These are phyloP conservation scores for Sisor rabdophorus DNA, from an alignment of 2,113 vertebrate species.

Conservation along the genomic window DNA sequence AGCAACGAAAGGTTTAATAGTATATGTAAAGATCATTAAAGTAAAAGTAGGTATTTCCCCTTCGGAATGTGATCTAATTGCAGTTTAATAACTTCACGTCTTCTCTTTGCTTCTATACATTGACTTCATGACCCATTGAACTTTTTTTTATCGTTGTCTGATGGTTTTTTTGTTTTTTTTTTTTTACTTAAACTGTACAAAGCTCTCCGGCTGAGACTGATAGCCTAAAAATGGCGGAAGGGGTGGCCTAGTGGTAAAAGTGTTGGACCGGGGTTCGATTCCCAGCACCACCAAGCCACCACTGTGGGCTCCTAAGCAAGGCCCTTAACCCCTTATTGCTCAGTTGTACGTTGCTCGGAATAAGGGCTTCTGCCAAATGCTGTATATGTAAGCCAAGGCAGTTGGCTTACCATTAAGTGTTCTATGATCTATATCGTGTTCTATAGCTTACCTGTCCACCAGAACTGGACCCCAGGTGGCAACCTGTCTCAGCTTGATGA, in stretches of 20 bases:
- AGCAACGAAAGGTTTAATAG: background rate
- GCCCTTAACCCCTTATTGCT: no score
- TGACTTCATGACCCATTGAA: background rate
- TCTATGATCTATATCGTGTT: background rate
- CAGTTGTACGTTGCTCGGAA: no score
- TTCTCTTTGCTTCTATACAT: background rate
- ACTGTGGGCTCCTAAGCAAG: no score
- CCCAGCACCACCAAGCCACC: no score
- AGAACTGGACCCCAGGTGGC: constrained; percentile 8
- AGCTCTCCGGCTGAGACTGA: background rate
- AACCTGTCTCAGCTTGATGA: background rate
- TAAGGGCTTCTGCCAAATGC: no score
- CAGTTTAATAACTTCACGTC: constrained; percentile 2
- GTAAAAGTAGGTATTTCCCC: background rate
- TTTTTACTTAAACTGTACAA: background rate
- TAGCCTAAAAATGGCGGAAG: background rate
- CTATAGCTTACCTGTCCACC: background rate
- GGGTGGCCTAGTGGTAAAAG: no score
- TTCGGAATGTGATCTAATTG: constrained; percentile 7
- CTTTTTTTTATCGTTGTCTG: background rate
- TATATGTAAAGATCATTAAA: background rate
- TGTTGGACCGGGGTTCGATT: no score
- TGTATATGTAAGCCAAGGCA: background rate
- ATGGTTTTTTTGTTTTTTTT: background rate
- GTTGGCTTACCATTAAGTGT: background rate